Conservation (phyloP, 35 echinoderm and acorn worm genomes). For the Patiria miniata region DNA sequence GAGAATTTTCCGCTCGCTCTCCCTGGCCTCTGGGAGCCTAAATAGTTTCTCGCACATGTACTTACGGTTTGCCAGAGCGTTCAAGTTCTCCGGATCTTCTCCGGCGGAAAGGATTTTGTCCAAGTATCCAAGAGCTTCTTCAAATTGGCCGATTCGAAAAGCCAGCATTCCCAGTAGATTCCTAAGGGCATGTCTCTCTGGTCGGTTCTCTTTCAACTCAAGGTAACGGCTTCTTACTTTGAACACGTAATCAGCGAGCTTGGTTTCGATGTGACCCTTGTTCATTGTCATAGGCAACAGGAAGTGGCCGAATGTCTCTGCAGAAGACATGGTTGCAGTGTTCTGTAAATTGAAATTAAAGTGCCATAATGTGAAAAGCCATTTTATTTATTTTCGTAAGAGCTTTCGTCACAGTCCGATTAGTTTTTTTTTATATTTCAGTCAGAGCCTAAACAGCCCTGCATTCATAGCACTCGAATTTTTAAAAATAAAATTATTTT, state of each 20-base stretch:
- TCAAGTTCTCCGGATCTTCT: slow-evolving; percentile 17
- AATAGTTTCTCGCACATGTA: not conserved
- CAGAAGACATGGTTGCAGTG: too few relatives aligned
- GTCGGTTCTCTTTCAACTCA: not conserved
- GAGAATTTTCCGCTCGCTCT: not conserved
- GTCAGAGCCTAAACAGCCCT: too few relatives aligned
- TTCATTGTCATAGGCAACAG: not conserved
- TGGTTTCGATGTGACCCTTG: not conserved
- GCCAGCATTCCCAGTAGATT: slow-evolving; percentile 3
- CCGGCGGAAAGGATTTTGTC: not conserved
- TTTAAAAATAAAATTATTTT: too few relatives aligned
- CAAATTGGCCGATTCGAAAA: not conserved
- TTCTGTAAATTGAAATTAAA: too few relatives aligned
- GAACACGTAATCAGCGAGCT: not conserved
- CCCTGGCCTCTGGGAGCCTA: not conserved
- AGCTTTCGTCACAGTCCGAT: too few relatives aligned
- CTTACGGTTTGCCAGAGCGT: slow-evolving; percentile 9
- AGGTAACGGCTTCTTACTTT: not conserved
- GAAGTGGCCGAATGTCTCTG: not conserved
- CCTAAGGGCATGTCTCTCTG: not conserved
- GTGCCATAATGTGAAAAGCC: too few relatives aligned
- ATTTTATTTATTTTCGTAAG: too few relatives aligned
- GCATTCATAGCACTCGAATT: too few relatives aligned
- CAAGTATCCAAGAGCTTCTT: not conserved
- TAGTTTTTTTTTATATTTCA: too few relatives aligned